Percentiles rank a stretch among this genome's conserved stretches.
Evolutionary conservation across 1,140 invertebrate genomes (phyloP).

Genomic region (Saccostrea glomerata): DNA sequence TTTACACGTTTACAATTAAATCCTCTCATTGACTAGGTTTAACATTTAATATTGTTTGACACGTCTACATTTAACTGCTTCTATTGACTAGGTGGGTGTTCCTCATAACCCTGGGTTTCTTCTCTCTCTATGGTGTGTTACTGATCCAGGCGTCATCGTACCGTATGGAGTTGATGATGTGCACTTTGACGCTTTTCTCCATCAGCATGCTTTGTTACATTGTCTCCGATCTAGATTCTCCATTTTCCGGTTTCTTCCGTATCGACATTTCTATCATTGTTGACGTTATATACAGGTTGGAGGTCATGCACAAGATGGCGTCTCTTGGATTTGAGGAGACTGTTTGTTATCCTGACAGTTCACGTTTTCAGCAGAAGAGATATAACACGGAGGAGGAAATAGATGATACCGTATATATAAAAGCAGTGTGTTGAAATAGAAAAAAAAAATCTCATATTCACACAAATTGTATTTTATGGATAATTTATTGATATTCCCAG

Average conservation of each 20-base stretch:
- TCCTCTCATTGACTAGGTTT: too few relatives aligned
- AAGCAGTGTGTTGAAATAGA: too few relatives aligned
- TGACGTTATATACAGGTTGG: conserved; percentile 40
- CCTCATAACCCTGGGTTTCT: conserved; percentile 60
- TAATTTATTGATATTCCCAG: too few relatives aligned
- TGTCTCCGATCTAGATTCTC: conserved; percentile 61
- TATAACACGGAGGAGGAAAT: neutral
- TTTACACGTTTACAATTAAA: too few relatives aligned
- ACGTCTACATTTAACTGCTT: neutral
- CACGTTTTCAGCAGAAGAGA: conserved; percentile 45
- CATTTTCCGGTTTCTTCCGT: conserved; percentile 62
- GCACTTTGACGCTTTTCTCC: conserved; percentile 61
- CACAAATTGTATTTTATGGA: too few relatives aligned
- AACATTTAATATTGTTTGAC: too few relatives aligned
- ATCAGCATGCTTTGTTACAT: conserved; percentile 64
- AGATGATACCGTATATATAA: neutral
- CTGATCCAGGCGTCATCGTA: conserved; percentile 57
- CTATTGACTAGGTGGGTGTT: conserved; percentile 60
- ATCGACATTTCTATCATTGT: conserved; percentile 51
- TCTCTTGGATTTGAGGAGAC: conserved; percentile 44
- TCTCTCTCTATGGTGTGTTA: conserved; percentile 60
- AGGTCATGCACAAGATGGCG: conserved; percentile 45
- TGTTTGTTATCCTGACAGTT: conserved; percentile 52
- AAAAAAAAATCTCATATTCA: too few relatives aligned
- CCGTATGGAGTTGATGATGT: conserved; percentile 59